A percentile compares a stretch with the other conserved stretches of the same genome.
Conservation (phyloP, 2,888 invertebrate genomes). For the Caenorhabditis sulstoni region DNA sequence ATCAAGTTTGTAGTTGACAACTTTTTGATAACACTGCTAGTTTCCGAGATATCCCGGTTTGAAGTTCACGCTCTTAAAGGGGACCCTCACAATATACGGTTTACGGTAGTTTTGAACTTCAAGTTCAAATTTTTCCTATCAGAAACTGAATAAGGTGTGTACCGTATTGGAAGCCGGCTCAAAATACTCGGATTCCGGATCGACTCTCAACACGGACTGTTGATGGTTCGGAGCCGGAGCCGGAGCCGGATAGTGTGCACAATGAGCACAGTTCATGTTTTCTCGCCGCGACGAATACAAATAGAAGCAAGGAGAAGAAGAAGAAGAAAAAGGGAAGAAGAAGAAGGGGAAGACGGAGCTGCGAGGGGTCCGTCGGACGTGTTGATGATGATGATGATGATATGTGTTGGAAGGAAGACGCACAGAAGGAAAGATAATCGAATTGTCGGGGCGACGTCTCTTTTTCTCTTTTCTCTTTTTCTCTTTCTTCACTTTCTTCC, state of each 20-base stretch:
- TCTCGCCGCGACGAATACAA: neutral
- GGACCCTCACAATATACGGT: neutral
- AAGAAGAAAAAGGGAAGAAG: neutral
- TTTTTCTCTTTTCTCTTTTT: neutral
- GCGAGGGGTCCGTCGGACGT: too few relatives aligned
- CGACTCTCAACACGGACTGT: conserved; percentile 41
- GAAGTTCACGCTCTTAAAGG: too few relatives aligned
- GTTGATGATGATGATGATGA: conserved; percentile 46
- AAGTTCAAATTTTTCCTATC: neutral
- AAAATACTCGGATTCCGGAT: conserved; percentile 56
- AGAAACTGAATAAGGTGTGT: neutral
- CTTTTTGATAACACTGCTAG: too few relatives aligned
- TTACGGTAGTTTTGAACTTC: neutral
- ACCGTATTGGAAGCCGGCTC: conserved; percentile 22
- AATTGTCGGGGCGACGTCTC: conserved; percentile 14
- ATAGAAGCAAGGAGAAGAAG: neutral
- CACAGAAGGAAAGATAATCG: conserved; percentile 33
- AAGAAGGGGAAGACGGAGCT: neutral
- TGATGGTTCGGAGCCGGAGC: neutral
- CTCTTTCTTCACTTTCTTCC: neutral
- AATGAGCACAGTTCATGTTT: conserved; percentile 12
- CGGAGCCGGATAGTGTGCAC: conserved; percentile 2
- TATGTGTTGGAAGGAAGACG: conserved; percentile 24
- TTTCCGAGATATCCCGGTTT: too few relatives aligned
- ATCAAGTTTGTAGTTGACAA: too few relatives aligned